Evolutionary conservation across 2,888 invertebrate species (phyloP), one percentile per base, ranked within the genome.

Genomic region (Sminthurides aquaticus): DNA sequence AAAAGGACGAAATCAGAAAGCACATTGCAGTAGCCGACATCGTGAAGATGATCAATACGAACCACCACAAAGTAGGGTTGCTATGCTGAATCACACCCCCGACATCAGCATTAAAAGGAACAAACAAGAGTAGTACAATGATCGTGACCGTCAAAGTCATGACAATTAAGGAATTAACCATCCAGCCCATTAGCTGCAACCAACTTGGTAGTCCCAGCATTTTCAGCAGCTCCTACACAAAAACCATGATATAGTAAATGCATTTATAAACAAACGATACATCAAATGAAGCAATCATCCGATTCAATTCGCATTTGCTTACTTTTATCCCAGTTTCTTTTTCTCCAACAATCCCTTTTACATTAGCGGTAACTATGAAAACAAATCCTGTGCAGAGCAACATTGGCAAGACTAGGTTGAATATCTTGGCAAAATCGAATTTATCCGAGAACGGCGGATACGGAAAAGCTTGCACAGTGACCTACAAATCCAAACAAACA

Each of bases 321-420:
- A 83, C 84, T 78, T 83, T 84, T 24, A 83, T 80, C 55, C 85
- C 85, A 64, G 83, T 80, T 71, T 81, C 79, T 73, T 85, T 85
- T 75, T 86, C 86, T 75, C 84, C 83, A 1, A 85, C 83, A 57
- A 84, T 78, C 49, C 82, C 79, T 69, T 83, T 80, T 49, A 84
- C 71, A 59, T 83, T 80, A n/a, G 72, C 80, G 18, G 84, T 81
- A 74, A 83, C 84, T 2, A 81, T 76, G 58, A 84, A 79, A 34
- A 82, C 67, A 67, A 81, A 84, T 70, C 79, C 79, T 68, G 81
- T 76, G 11, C 80, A 70, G 2, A 80, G 79, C 3, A 80, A 73
- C 29, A 79, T 67, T 0, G 81, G 80, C 62, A 81, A 71, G 48
- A 79, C 74, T 18, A 72, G 52, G 15, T 66, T 68, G 48, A 74